Evolutionary conservation across 2,888 invertebrate genomes (phyloP), one percentile per base, ranked within the genome.

Genomic region (Sisyra terminalis): DNA sequence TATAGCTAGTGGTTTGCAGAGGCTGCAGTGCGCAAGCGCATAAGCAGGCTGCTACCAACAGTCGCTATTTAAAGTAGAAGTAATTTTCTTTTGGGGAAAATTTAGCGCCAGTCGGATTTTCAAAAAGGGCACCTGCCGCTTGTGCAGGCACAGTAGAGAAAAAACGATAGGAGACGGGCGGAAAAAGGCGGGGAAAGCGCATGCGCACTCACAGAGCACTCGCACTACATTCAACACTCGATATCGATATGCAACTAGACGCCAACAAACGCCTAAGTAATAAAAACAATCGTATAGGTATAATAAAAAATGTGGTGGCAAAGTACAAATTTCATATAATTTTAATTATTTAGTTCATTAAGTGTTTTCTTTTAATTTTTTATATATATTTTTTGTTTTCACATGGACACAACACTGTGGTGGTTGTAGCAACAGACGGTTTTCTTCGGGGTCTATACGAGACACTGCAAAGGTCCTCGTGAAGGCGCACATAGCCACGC

Each of bases 401-500:
- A 45, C 44, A 44, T 40, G 16, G 46, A 40, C 45, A 43, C 46
- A 44, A 46, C 46, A 45, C 52, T 52, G 55, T 31, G 46, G 45
- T 43, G 45, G 46, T 45, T 30, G 50, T 15, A 47, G 47, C 46
- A 38, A 44, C 42, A 40, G 45, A 17, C 43, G 47, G n/a, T 15
- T 18, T 18, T 38, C 43, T 39, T 24, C 43, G 45, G 31, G 35
- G 40, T 35, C 44, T 31, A 43, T 34, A 43, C 44, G 45, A 48
- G 45, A 39, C 47, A 45, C 34, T 41, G 43, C 42, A 46, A 41
- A 44, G 39, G 41, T 42, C 42, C 45, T 29, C 42, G 46, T 46
- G 47, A 46, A 45, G 49, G 46, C 48, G 47, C 47, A 48, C 48
- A 48, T 50, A 45, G 51, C 50, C 48, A 51, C 50, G 55, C 58